Conservation (phyloP, 2,797 vertebrate genomes). For the Dendrocincla tyrannina region DNA sequence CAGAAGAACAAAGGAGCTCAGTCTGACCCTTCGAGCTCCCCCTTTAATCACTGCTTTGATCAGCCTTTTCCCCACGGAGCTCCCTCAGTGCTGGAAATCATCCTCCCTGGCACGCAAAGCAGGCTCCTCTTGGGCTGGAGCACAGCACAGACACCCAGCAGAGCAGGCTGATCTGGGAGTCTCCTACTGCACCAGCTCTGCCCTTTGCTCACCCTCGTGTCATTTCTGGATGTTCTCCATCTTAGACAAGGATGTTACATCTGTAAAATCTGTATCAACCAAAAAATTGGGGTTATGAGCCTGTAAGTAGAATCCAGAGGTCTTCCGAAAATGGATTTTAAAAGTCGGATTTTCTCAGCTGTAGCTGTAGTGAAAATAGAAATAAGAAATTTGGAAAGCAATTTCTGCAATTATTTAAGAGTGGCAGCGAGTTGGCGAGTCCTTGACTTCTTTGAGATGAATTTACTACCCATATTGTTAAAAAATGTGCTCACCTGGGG, state of each 20-base stretch:
- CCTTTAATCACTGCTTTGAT: slow-evolving; percentile 75
- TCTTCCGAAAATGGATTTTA: neutral
- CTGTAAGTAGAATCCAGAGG: neutral
- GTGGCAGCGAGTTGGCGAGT: neutral
- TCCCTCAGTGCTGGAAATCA: slow-evolving; percentile 2
- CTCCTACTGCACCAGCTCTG: neutral
- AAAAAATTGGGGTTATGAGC: neutral
- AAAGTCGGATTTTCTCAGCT: neutral
- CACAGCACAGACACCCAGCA: neutral
- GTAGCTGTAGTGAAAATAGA: neutral
- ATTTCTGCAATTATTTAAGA: neutral
- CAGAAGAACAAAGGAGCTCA: slow-evolving; percentile 64
- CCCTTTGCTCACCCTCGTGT: slow-evolving; percentile 3
- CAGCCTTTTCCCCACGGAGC: slow-evolving; percentile 59
- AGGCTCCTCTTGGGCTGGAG: neutral
- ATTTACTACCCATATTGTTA: neutral
- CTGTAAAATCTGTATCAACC: neutral
- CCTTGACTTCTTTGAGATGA: neutral
- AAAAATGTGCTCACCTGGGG: neutral
- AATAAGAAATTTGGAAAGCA: neutral
- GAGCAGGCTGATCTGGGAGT: neutral
- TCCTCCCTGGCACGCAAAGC: slow-evolving; percentile 47
- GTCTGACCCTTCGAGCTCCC: slow-evolving; percentile 60
- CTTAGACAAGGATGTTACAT: neutral
- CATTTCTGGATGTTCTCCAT: neutral